phyloP scores from a whole-genome alignment of 2,888 invertebrate species.

The Acronicta leporina region DNA sequence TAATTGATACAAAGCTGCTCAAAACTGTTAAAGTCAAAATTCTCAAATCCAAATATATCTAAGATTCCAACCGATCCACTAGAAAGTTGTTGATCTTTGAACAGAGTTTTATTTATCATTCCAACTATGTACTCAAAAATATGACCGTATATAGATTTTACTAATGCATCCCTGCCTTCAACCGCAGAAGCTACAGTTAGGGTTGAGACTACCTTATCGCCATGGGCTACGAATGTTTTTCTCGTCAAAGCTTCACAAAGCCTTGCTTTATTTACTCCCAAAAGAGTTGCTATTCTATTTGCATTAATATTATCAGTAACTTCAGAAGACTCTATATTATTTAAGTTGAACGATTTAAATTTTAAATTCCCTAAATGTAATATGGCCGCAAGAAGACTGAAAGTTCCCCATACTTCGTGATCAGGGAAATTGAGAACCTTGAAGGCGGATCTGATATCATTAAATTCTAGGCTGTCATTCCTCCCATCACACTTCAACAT shows the following conservation, averaged over 20 bases:
- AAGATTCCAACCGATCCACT: constrained; percentile 96
- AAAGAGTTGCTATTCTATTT: constrained; percentile 91
- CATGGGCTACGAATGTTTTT: constrained; percentile 95
- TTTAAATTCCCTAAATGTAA: constrained; percentile 97
- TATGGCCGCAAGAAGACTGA: constrained; percentile 95
- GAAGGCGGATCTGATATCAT: constrained; percentile 97
- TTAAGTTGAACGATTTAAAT: constrained; percentile 92
- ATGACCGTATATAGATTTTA: constrained; percentile 97
- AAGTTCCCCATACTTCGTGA: constrained; percentile 95
- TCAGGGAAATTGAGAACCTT: constrained; percentile 96
- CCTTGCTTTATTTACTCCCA: constrained; percentile 92
- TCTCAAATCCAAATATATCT: constrained; percentile 99
- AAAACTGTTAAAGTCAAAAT: constrained; percentile 97
- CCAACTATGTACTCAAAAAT: constrained; percentile 96
- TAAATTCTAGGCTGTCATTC: constrained; percentile 95
- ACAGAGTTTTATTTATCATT: constrained; percentile 96
- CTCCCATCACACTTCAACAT: constrained; percentile 94
- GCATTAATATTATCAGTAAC: constrained; percentile 92
- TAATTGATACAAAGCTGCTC: constrained; percentile 99
- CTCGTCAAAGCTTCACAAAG: constrained; percentile 95
- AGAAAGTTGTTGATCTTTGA: constrained; percentile 89
- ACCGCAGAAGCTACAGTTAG: constrained; percentile 93
- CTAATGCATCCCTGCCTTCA: constrained; percentile 97
- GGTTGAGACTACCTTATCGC: constrained; percentile 93
- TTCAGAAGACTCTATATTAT: constrained; percentile 96